Conservation (phyloP, 2,888 invertebrate species). For the Anticlea derivata region DNA sequence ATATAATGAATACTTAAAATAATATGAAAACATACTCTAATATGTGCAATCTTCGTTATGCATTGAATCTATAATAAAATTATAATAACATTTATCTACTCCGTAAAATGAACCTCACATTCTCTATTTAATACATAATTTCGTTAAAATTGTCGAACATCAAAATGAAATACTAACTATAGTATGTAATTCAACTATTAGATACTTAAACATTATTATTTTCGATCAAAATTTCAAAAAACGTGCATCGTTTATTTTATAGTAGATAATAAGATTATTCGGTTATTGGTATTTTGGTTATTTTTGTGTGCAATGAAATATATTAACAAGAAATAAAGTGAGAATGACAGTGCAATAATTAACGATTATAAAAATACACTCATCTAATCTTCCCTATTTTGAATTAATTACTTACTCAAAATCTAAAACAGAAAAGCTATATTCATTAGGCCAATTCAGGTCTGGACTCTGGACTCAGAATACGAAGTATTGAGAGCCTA, state of each 20-base stretch:
- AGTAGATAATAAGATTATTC: conserved; percentile 17
- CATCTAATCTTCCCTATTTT: conserved; percentile 41
- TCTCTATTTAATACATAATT: conserved; percentile 16
- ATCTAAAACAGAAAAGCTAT: conserved; percentile 1
- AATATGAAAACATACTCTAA: conserved; percentile 23
- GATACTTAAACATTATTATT: conserved; percentile 29
- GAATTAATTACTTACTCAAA: conserved; percentile 47
- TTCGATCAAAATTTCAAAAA: conserved; percentile 33
- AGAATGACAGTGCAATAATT: conserved; percentile 16
- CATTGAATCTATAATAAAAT: conserved; percentile 13
- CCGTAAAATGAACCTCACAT: conserved; percentile 12
- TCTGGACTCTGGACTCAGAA: conserved; percentile 14
- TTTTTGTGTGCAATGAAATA: conserved; percentile 20
- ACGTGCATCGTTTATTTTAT: conserved; percentile 31
- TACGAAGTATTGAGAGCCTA: conserved; percentile 18
- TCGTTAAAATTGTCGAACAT: conserved; percentile 14
- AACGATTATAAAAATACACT: conserved; percentile 30
- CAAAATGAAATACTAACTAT: conserved; percentile 21
- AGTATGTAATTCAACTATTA: conserved; percentile 33
- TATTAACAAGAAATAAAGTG: conserved; percentile 21
- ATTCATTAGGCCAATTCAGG: conserved; percentile 30
- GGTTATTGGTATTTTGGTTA: conserved; percentile 26
- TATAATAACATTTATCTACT: conserved; percentile 11
- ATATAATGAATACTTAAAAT: not conserved
- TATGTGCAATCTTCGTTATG: conserved; percentile 20